These are phyloP conservation scores for Eupristina koningsbergeri DNA, from an alignment of 1,140 invertebrate genomes.

Conservation along the genomic window DNA sequence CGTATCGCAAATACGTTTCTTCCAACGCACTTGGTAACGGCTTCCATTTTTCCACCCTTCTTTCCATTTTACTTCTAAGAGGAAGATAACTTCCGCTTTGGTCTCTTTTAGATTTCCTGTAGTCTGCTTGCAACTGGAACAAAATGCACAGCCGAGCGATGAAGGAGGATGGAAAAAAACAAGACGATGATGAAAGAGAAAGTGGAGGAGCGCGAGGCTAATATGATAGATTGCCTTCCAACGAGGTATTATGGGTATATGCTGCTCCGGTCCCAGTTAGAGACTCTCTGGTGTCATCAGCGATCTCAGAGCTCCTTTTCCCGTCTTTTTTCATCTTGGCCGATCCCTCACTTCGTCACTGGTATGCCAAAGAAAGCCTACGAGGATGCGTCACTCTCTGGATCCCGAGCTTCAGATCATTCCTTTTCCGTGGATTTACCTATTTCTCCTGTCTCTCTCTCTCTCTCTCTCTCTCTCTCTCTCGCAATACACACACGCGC, in stretches of 20 bases:
- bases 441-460: conserved; percentile 1
- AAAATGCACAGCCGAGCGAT: not conserved
- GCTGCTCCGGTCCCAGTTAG: conserved; percentile 8
- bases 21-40: not conserved
- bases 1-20: not conserved
- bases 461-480: conserved; percentile 15
- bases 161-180: not conserved
- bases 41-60: not conserved
- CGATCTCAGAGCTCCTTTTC: not conserved
- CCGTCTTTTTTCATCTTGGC: not conserved
- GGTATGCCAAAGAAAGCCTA: not conserved
- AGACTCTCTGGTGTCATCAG: conserved; percentile 33
- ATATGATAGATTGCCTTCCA: conserved; percentile 49
- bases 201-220: not conserved
- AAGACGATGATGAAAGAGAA: not conserved
- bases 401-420: conserved; percentile 2
- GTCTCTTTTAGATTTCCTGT: not conserved
- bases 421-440: conserved; percentile 29
- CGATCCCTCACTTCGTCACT: not conserved
- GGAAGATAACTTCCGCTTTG: not conserved
- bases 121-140: not conserved
- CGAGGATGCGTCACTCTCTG: not conserved
- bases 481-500: not conserved
- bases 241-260: conserved; percentile 21
- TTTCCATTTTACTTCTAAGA: not conserved